These are phyloP conservation scores for Pocota personata DNA, from an alignment of 2,888 invertebrate genomes.

Conservation along the genomic window DNA sequence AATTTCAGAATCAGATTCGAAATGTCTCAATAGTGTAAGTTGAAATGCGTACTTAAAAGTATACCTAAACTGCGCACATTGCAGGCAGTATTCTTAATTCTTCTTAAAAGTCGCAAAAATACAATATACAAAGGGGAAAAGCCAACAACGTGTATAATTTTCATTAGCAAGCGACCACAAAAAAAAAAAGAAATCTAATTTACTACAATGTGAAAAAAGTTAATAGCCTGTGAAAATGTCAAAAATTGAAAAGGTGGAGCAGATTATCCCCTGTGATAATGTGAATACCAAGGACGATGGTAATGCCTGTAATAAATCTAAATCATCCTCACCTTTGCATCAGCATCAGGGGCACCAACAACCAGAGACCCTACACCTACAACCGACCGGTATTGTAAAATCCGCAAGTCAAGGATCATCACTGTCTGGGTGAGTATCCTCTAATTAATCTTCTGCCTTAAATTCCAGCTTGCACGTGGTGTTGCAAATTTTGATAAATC, in stretches of 20 bases:
- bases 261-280: constrained; percentile 49
- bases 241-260: constrained; percentile 53
- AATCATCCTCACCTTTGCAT: constrained; percentile 48
- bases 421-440: constrained; percentile 46
- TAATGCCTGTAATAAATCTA: constrained; percentile 53
- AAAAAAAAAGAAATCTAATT: constrained; percentile 24
- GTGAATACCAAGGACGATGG: constrained; percentile 35
- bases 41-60: background rate
- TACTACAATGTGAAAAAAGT: constrained; percentile 54
- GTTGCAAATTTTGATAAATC: background rate
- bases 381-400: constrained; percentile 42
- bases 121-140: background rate
- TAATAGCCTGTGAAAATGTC: constrained; percentile 66
- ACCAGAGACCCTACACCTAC: constrained; percentile 17
- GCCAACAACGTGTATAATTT: constrained; percentile 21
- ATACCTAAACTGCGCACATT: background rate
- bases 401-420: constrained; percentile 64
- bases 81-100: background rate
- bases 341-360: constrained; percentile 47
- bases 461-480: background rate
- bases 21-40: background rate
- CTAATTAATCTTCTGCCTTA: constrained; percentile 20
- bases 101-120: background rate
- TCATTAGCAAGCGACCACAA: background rate
- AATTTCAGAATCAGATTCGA: background rate